Conservation (phyloP, 2,888 invertebrate species). For the Barypeithes pellucidus region DNA sequence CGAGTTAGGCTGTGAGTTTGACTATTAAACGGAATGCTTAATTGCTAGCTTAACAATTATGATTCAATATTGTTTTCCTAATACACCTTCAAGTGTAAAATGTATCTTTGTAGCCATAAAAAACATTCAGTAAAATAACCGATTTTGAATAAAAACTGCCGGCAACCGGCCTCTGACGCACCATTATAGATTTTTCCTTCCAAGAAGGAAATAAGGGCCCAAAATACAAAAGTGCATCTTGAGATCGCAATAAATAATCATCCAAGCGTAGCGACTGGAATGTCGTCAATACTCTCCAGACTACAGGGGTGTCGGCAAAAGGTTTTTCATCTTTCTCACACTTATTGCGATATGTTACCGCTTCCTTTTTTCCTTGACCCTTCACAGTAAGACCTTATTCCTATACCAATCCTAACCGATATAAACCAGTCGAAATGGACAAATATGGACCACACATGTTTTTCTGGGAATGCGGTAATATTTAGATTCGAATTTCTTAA, state of each 20-base stretch:
- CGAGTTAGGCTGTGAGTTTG: too few species aligned
- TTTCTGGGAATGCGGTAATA: background rate
- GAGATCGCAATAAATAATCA: constrained; percentile 38
- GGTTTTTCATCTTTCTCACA: constrained; percentile 15
- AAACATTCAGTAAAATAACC: too few species aligned
- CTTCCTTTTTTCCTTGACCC: constrained; percentile 49
- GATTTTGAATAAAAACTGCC: too few species aligned
- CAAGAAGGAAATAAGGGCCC: constrained; percentile 11
- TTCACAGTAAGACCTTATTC: constrained; percentile 35
- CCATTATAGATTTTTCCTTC: constrained; percentile 22
- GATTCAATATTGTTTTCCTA: too few species aligned
- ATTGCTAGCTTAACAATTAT: too few species aligned
- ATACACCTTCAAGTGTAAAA: too few species aligned
- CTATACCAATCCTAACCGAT: constrained; percentile 34
- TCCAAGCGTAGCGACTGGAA: constrained; percentile 28
- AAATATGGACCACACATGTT: background rate
- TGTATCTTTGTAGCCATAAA: too few species aligned
- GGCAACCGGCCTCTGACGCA: background rate
- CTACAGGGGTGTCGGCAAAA: constrained; percentile 45
- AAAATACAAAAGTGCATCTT: constrained; percentile 37
- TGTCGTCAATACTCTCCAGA: constrained; percentile 32
- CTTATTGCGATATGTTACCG: background rate
- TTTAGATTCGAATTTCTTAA: too few species aligned
- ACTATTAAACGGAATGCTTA: too few species aligned
- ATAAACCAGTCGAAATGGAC: constrained; percentile 37